These are phyloP conservation scores for Catagonus wagneri DNA, from an alignment of 2,113 vertebrate species.

Conservation along the genomic window DNA sequence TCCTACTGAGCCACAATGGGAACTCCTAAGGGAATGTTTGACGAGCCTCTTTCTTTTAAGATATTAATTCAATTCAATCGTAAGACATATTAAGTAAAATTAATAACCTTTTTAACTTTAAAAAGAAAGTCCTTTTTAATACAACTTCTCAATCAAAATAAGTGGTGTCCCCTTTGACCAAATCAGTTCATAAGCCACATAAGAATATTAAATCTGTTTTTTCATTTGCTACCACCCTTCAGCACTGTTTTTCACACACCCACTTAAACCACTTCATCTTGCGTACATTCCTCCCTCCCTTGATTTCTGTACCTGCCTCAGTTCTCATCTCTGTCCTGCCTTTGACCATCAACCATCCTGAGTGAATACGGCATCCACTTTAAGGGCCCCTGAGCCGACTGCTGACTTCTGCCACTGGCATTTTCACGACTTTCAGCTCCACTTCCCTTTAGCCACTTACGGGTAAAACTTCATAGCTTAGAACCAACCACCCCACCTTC, in stretches of 20 bases:
- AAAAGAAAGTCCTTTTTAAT: background rate
- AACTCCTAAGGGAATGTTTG: background rate
- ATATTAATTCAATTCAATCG: conserved; percentile 28
- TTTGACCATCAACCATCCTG: background rate
- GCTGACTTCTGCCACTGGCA: background rate
- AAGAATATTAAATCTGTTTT: background rate
- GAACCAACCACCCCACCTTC: background rate
- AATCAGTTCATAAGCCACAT: background rate
- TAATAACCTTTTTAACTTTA: conserved; percentile 26
- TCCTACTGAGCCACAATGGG: no score
- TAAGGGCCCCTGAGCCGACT: background rate
- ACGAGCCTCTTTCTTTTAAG: background rate
- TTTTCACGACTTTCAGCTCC: background rate
- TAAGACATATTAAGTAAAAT: conserved; percentile 16
- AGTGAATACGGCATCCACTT: background rate
- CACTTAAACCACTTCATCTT: background rate
- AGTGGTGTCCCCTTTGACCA: background rate
- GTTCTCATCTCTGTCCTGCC: background rate
- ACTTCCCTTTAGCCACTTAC: background rate
- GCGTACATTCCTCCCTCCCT: background rate
- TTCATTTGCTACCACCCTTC: background rate
- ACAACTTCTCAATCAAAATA: background rate
- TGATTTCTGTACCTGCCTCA: background rate
- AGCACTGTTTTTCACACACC: background rate
- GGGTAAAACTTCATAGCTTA: background rate